These are phyloP conservation scores for Hephaestus fuliginosus DNA, from an alignment of 2,797 vertebrate genomes.

Conservation along the genomic window DNA sequence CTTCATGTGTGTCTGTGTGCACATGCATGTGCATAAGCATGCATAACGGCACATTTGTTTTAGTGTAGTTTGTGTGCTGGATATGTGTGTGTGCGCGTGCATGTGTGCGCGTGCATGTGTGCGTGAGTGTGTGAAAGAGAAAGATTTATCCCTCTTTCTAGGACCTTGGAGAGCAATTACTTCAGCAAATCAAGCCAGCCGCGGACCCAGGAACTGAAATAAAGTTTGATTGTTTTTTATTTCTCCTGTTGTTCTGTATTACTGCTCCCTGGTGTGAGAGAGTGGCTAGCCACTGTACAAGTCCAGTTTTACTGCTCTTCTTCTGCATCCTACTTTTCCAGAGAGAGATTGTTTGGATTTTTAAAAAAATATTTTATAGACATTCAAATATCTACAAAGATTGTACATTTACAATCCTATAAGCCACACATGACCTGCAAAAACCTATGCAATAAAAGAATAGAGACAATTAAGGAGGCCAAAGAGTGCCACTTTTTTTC, in stretches of 20 bases:
- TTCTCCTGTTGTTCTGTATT: constrained; percentile 60
- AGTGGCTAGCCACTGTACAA: constrained; percentile 5
- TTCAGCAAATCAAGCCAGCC: constrained; percentile 55
- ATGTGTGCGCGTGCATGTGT: neutral
- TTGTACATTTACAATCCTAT: neutral
- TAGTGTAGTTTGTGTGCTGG: constrained; percentile 1
- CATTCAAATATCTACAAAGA: neutral
- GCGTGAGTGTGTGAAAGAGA: constrained; percentile 24
- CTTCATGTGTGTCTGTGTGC: neutral
- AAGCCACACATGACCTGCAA: neutral
- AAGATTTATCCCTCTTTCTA: constrained; percentile 54
- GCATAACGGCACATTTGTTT: constrained; percentile 6
- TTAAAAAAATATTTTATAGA: neutral
- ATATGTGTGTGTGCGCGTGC: constrained; percentile 1
- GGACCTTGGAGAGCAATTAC: constrained; percentile 66
- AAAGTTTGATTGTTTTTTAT: constrained; percentile 67
- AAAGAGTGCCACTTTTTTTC: neutral
- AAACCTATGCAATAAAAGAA: neutral
- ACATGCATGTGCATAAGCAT: neutral
- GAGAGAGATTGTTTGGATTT: neutral
- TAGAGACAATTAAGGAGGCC: neutral
- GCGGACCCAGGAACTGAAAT: constrained; percentile 49
- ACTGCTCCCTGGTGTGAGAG: constrained; percentile 50
- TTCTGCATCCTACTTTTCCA: constrained; percentile 1
- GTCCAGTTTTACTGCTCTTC: constrained; percentile 8